phyloP scores from a whole-genome alignment of 1,140 invertebrate genomes.

The Bombus confusus region DNA sequence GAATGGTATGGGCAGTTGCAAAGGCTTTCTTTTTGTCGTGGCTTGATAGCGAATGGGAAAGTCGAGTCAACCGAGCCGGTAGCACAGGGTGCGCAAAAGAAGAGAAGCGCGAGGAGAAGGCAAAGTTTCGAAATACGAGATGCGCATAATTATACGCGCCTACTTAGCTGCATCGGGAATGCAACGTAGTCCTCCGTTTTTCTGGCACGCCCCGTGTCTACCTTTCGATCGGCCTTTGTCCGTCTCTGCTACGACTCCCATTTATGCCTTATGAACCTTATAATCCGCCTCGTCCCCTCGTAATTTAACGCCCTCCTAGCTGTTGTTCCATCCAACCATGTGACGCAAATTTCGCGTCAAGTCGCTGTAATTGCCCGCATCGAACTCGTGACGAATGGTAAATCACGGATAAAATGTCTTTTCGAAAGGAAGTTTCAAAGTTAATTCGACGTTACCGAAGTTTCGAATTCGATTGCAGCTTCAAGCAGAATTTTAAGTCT shows the following conservation, averaged over 20 bases:
- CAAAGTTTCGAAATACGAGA: slow-evolving; percentile 67
- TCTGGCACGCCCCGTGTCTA: slow-evolving; percentile 60
- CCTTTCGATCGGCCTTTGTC: slow-evolving; percentile 56
- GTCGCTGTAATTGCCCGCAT: background rate
- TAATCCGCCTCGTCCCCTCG: background rate
- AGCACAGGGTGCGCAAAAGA: slow-evolving; percentile 32
- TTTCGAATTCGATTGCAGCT: no score
- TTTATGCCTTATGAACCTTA: slow-evolving; percentile 33
- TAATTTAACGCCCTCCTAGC: background rate
- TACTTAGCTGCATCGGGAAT: slow-evolving; percentile 68
- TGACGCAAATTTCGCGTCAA: background rate
- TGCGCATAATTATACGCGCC: slow-evolving; percentile 69
- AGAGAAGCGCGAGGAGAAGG: slow-evolving; percentile 31
- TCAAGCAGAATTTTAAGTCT: no score
- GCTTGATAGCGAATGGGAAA: slow-evolving; percentile 14
- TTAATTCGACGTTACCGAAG: background rate
- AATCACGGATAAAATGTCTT: no score
- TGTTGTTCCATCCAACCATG: background rate
- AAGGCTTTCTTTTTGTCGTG: slow-evolving; percentile 3
- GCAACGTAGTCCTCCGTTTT: slow-evolving; percentile 59
- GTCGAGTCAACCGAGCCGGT: background rate
- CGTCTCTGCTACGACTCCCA: slow-evolving; percentile 19
- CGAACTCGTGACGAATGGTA: no score
- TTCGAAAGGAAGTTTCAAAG: background rate
- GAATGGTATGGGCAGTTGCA: background rate